These are phyloP conservation scores for Endomychus coccineus DNA, from an alignment of 2,888 invertebrate species.

Conservation along the genomic window DNA sequence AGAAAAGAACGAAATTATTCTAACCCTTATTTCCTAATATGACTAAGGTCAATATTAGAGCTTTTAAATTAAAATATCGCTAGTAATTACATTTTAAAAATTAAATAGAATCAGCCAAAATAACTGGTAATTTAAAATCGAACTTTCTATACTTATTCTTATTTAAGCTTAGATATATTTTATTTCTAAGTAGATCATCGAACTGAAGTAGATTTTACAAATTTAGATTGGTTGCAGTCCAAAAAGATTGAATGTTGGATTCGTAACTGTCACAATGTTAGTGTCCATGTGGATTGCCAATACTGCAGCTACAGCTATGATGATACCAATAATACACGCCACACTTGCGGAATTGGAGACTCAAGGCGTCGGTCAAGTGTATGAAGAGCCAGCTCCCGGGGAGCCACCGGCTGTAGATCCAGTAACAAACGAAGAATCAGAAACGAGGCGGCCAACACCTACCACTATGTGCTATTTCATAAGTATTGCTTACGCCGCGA, in stretches of 20 bases:
- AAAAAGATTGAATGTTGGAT: slow-evolving; percentile 66
- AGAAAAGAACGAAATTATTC: too few relatives aligned
- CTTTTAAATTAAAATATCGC: too few relatives aligned
- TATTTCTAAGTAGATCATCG: too few relatives aligned
- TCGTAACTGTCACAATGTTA: slow-evolving; percentile 82
- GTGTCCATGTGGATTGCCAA: slow-evolving; percentile 93
- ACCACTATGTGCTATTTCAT: slow-evolving; percentile 13
- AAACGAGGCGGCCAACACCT: slow-evolving; percentile 8
- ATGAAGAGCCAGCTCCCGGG: slow-evolving; percentile 36
- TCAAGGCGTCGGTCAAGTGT: slow-evolving; percentile 59
- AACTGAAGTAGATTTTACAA: too few relatives aligned
- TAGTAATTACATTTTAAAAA: too few relatives aligned
- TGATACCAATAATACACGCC: slow-evolving; percentile 81
- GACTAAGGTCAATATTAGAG: too few relatives aligned
- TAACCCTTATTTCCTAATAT: too few relatives aligned
- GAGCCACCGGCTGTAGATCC: neutral
- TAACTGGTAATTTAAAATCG: too few relatives aligned
- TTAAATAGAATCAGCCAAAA: too few relatives aligned
- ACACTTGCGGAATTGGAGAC: slow-evolving; percentile 70
- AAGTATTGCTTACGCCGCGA: slow-evolving; percentile 11
- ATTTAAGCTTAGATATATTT: too few relatives aligned
- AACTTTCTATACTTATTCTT: too few relatives aligned
- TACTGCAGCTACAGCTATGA: slow-evolving; percentile 85
- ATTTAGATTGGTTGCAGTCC: slow-evolving; percentile 31
- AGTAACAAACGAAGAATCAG: too few relatives aligned